Percentiles rank a stretch among this genome's conserved stretches.
Conservation (phyloP, 2,113 vertebrate genomes). For the Ammodytes dubius region DNA sequence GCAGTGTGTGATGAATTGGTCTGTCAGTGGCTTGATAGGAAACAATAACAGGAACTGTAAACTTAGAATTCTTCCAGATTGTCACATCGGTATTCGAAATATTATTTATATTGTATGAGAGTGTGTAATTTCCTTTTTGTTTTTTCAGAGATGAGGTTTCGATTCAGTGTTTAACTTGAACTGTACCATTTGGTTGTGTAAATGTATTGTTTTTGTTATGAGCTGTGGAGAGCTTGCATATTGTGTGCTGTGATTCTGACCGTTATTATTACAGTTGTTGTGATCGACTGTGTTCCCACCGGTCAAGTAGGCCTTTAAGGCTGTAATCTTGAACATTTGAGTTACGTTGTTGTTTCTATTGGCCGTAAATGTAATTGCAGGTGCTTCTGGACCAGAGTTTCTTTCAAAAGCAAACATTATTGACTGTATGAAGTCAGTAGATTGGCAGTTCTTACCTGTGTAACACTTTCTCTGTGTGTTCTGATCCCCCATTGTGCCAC, state of each 20-base stretch:
- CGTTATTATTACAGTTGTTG: background rate
- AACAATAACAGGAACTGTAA: conserved; percentile 88
- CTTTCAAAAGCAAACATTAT: too few relatives aligned
- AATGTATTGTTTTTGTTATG: conserved; percentile 10
- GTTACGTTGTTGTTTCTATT: too few relatives aligned
- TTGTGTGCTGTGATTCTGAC: background rate
- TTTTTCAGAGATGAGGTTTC: conserved; percentile 56
- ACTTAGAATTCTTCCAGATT: conserved; percentile 76
- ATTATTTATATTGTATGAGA: conserved; percentile 67
- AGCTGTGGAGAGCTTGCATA: background rate
- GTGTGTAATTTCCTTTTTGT: conserved; percentile 61
- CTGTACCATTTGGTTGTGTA: conserved; percentile 12
- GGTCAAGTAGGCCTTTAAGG: too few relatives aligned
- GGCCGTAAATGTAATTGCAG: too few relatives aligned
- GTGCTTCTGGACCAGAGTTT: too few relatives aligned
- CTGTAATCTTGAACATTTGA: too few relatives aligned
- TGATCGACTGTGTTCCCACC: background rate
- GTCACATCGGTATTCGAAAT: conserved; percentile 73
- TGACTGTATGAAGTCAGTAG: too few relatives aligned
- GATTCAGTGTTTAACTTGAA: conserved; percentile 21
- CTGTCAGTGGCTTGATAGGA: conserved; percentile 78
- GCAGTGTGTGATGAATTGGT: conserved; percentile 77
- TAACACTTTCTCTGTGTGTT: too few relatives aligned
- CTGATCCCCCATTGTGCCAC: too few relatives aligned
- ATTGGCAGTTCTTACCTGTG: too few relatives aligned